Conservation (phyloP, 1,140 invertebrate species). For the Centruroides sculpturatus region DNA sequence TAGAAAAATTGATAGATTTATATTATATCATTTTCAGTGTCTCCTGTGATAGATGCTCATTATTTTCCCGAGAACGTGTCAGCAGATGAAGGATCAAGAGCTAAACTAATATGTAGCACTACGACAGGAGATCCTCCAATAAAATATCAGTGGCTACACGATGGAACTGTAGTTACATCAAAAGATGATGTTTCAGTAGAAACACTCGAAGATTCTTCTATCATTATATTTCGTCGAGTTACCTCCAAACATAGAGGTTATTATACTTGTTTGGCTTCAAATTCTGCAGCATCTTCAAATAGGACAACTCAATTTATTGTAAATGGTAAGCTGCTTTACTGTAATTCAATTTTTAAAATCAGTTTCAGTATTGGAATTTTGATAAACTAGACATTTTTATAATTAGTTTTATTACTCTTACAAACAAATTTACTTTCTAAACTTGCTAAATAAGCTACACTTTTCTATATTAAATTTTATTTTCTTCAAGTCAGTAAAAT, state of each 20-base stretch:
- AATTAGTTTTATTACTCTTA: no score
- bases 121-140: conserved; percentile 16
- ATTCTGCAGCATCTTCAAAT: conserved; percentile 14
- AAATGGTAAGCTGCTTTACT: conserved; percentile 11
- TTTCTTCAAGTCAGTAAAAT: no score
- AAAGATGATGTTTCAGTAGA: conserved; percentile 5
- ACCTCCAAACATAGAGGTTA: conserved; percentile 11
- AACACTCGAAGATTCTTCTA: conserved; percentile 14
- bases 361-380: no score
- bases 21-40: conserved; percentile 7
- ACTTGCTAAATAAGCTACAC: no score
- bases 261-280: conserved; percentile 16
- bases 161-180: conserved; percentile 3
- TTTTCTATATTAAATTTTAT: no score
- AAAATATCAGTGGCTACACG: conserved; percentile 13
- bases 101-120: conserved; percentile 34
- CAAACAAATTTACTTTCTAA: no score
- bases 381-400: no score
- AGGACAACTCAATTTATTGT: conserved; percentile 13
- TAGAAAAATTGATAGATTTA: background rate
- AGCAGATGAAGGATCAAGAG: conserved; percentile 46
- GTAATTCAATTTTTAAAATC: no score
- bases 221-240: conserved; percentile 10
- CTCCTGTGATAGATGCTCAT: conserved; percentile 17
- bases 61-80: conserved; percentile 28